A percentile compares a stretch with the other conserved stretches of the same genome.
Evolutionary conservation across 2,888 invertebrate genomes (phyloP).

Genomic region (Erebia palarica): DNA sequence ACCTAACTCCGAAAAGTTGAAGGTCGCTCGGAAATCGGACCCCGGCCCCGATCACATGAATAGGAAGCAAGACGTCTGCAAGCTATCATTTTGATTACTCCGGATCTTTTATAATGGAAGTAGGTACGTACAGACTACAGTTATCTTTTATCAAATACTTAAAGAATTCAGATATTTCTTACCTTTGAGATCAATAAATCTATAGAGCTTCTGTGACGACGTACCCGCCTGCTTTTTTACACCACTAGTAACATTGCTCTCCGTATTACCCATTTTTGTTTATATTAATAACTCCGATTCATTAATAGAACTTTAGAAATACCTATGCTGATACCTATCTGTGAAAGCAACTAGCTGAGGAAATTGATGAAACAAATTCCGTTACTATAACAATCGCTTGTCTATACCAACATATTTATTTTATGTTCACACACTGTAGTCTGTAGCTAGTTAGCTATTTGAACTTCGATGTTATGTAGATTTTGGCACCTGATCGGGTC

Average conservation of each 20-base stretch:
- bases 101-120: neutral
- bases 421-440: no score
- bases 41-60: no score
- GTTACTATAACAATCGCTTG: conserved; percentile 44
- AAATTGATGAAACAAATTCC: conserved; percentile 45
- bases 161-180: conserved; percentile 41
- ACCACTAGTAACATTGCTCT: conserved; percentile 95
- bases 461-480: no score
- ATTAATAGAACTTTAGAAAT: neutral
- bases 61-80: no score
- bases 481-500: no score
- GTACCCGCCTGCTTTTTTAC: conserved; percentile 97
- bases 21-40: no score
- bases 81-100: no score
- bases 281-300: neutral
- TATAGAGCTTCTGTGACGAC: conserved; percentile 91
- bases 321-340: neutral
- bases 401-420: no score
- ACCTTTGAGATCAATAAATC: conserved; percentile 95
- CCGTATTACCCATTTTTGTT: conserved; percentile 88
- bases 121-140: neutral
- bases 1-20: no score
- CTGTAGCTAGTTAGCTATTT: no score
- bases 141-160: no score
- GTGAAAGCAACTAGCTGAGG: conserved; percentile 4